Base-by-base conservation (phyloP, 1,140 invertebrate species). In the Drosophila carrolli region DNA sequence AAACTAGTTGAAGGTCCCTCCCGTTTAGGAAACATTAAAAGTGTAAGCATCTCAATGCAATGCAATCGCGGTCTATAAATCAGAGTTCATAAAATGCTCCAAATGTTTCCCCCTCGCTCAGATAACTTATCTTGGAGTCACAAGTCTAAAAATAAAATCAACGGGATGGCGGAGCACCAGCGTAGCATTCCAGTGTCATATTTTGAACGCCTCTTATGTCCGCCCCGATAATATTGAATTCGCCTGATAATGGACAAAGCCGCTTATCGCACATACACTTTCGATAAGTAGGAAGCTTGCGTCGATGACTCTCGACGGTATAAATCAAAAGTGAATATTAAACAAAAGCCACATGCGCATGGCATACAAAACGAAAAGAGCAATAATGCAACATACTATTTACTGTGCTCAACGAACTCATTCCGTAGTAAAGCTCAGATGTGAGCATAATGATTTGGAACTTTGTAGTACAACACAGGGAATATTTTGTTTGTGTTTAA, bases 21-120 rank as follows among this genome's bases (percentile, higher is more conserved):
- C 29, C 16, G 16, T 23, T 23, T 27, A 56, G 32, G 16, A 7
- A 60, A 61, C 59, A 81, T 80, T 71, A 71, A 70, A 27, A 58
- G 60, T 75, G 60, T 80, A 75, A 71, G 62, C 81, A 75, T 70
- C 29, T 32, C 74, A 73, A 56, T 68, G 61, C 47, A 80, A 57
- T 66, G 80, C 80, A 82, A 79, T 83, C 75, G 77, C 48, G 48
- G 70, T 27, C 75, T 71, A 82, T 82, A 82, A 82, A 82, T 82
- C 80, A 78, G 63, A 61, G 56, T 37, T 80, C 75, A 83, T 82
- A 78, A 78, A 82, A 75, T 77, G 67, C 51, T 53, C 53, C n/a
- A 51, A 58, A 58, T 72, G 53, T 32, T 40, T 13, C 9, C 37
- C 37, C 35, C 16, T 14, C 10, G 19, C n/a, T 5, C 37, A 19